Percentiles rank a stretch among this genome's conserved stretches.
Evolutionary conservation across 2,113 vertebrate genomes (phyloP).

Genomic region (Pelodiscus sinensis): DNA sequence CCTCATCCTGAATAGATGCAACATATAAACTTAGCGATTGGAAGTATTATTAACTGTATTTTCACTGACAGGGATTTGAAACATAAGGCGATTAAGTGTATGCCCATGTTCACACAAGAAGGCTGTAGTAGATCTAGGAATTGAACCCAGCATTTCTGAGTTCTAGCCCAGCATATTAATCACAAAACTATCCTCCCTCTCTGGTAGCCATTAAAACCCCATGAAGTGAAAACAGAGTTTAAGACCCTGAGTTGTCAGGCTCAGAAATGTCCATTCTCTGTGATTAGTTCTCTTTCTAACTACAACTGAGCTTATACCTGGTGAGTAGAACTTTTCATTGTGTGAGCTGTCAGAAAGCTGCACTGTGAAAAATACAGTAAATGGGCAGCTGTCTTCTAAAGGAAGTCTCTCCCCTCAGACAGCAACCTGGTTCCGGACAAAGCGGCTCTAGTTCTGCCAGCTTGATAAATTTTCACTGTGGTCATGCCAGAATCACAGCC

Average conservation of each 20-base stretch:
- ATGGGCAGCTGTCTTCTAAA: conserved; percentile 32
- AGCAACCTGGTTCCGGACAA: neutral
- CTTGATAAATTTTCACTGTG: neutral
- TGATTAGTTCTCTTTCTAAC: conserved; percentile 40
- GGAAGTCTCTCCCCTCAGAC: neutral
- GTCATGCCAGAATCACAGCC: conserved; percentile 45
- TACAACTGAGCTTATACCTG: conserved; percentile 19
- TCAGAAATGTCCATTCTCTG: conserved; percentile 37
- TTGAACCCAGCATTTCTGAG: neutral
- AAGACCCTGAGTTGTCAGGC: conserved; percentile 10
- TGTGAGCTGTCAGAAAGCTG: neutral
- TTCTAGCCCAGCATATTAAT: neutral
- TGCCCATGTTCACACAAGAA: neutral
- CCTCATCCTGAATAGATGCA: neutral
- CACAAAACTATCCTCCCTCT: neutral
- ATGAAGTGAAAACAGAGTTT: conserved; percentile 14
- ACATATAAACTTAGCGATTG: neutral
- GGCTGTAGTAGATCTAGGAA: neutral
- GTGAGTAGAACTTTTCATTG: neutral
- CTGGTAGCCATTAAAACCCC: conserved; percentile 1
- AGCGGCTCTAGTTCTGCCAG: conserved; percentile 35
- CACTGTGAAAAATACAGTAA: neutral
- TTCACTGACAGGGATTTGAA: neutral
- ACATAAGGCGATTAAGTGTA: neutral
- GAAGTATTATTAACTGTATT: neutral